Percentiles rank a stretch among this genome's conserved stretches.
Conservation (phyloP, 2,888 invertebrate species). For the Branchellion lobata region DNA sequence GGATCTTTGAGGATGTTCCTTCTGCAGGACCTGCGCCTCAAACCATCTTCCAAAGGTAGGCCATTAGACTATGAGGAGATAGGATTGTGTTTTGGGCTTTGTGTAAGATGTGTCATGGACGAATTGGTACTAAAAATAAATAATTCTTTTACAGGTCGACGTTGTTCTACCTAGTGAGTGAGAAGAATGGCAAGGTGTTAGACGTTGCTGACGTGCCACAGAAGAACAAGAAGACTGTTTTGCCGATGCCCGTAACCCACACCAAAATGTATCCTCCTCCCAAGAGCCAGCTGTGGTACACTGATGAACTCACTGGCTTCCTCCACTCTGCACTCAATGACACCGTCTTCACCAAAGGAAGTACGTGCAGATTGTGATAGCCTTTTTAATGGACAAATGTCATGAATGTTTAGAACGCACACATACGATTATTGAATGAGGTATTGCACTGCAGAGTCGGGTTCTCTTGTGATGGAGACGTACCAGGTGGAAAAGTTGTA, state of each 20-base stretch:
- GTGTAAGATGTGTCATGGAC: too few species aligned
- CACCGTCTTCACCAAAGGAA: conserved; percentile 45
- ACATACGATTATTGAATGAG: neutral
- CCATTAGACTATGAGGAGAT: too few species aligned
- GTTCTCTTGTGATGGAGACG: conserved; percentile 33
- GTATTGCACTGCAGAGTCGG: neutral
- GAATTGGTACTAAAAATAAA: too few species aligned
- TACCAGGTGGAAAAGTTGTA: conserved; percentile 40
- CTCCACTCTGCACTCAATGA: conserved; percentile 47
- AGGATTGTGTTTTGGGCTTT: too few species aligned
- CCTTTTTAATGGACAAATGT: neutral
- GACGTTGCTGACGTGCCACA: conserved; percentile 44
- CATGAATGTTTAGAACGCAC: neutral
- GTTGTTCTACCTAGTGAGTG: conserved; percentile 44
- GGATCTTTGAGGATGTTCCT: conserved; percentile 30
- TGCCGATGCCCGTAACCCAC: conserved; percentile 33
- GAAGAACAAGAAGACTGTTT: conserved; percentile 34
- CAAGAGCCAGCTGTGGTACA: conserved; percentile 49
- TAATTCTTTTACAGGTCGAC: conserved; percentile 30
- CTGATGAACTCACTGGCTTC: conserved; percentile 46
- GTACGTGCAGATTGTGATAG: conserved; percentile 25
- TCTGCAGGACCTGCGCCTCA: conserved; percentile 37
- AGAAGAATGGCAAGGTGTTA: conserved; percentile 46
- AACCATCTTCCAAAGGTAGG: conserved; percentile 34
- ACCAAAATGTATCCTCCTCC: conserved; percentile 28